Percentiles rank a stretch among this genome's conserved stretches.
These are phyloP conservation scores for Lasiommata megera DNA, from an alignment of 2,888 invertebrate genomes.

Conservation along the genomic window DNA sequence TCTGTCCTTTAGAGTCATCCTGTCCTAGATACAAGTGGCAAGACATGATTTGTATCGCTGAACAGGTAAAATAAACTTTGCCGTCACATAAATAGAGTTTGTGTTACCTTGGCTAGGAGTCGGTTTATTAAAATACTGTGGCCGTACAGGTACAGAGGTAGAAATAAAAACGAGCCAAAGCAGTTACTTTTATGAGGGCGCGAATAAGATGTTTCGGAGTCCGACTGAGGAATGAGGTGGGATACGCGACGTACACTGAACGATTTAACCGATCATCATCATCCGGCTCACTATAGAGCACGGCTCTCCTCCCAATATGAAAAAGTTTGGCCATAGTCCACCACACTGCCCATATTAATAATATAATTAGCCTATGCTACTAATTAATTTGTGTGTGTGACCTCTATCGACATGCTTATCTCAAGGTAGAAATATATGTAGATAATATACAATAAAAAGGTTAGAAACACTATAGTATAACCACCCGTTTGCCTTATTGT, in stretches of 20 bases:
- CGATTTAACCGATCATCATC: constrained; percentile 33
- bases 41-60: constrained; percentile 60
- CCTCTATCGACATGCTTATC: no score
- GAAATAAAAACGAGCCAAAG: constrained; percentile 80
- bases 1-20: constrained; percentile 71
- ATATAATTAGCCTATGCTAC: no score
- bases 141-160: constrained; percentile 78
- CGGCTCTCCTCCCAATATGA: no score
- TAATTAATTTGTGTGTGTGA: no score
- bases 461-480: no score
- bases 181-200: constrained; percentile 82
- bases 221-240: constrained; percentile 72
- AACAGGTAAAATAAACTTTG: constrained; percentile 42
- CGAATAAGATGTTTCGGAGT: constrained; percentile 81
- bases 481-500: no score
- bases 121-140: constrained; percentile 80
- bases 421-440: no score
- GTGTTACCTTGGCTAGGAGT: constrained; percentile 39
- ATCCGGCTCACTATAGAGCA: no score
- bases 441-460: no score
- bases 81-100: constrained; percentile 37
- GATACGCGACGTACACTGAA: constrained; percentile 43
- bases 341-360: no score
- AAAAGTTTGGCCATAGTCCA: no score
- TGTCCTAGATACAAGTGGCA: constrained; percentile 77